Evolutionary conservation across 30 jellyfish, hydroid and myxozoan genomes (phyloP).

Genomic region (Cassiopea xamachana): DNA sequence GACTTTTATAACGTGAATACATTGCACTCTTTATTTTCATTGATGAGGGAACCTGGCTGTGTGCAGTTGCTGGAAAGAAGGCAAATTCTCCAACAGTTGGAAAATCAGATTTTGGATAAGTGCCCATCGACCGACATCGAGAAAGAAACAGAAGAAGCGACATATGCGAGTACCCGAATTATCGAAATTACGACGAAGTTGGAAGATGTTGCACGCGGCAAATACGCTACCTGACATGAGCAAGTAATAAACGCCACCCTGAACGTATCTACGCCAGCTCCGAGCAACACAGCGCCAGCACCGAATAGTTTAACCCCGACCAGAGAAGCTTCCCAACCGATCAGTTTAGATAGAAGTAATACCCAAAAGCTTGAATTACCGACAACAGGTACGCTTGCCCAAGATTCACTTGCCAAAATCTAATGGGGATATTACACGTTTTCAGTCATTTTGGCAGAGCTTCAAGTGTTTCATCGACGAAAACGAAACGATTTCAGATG

Average conservation of each 20-base stretch:
- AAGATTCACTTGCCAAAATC: constrained; percentile 8
- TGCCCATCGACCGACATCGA: background rate
- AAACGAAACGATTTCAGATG: constrained; percentile 39
- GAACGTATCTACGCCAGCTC: background rate
- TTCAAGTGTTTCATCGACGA: constrained; percentile 52
- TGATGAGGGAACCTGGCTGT: too few relatives aligned
- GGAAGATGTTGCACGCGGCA: background rate
- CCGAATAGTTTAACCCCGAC: background rate
- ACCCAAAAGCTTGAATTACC: background rate
- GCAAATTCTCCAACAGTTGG: too few relatives aligned
- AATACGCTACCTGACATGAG: background rate
- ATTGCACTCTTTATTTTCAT: too few relatives aligned
- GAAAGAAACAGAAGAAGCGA: background rate
- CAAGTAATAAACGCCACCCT: background rate
- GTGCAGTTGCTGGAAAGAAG: too few relatives aligned
- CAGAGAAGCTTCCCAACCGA: background rate
- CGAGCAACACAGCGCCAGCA: background rate
- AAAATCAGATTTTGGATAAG: too few relatives aligned
- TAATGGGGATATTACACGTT: constrained; percentile 39
- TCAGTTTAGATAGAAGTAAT: background rate
- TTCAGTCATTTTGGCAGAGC: constrained; percentile 25
- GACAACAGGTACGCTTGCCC: constrained; percentile 12
- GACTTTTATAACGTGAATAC: too few relatives aligned
- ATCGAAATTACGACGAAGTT: background rate
- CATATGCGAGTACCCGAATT: background rate